These are phyloP conservation scores for Euwallacea similis DNA, from an alignment of 1,140 invertebrate species.

Conservation along the genomic window DNA sequence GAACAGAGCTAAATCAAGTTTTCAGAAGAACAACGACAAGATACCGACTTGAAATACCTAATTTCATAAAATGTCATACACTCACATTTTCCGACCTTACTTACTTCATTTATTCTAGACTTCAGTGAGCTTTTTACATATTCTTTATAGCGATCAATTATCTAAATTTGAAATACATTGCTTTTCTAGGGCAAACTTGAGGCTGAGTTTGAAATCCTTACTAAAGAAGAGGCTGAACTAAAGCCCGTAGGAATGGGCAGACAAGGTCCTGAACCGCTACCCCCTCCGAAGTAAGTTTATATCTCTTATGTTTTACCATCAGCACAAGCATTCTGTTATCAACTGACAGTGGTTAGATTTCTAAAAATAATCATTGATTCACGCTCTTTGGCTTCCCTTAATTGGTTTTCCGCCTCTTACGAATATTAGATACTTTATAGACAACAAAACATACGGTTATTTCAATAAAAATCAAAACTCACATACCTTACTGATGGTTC, in stretches of 20 bases:
- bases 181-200: constrained; percentile 64
- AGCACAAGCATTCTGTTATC: too few species aligned
- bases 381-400: background rate
- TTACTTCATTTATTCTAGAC: too few species aligned
- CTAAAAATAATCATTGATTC: background rate
- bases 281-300: constrained; percentile 60
- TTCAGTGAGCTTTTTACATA: background rate
- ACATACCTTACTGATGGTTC: background rate
- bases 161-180: background rate
- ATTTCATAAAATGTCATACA: too few species aligned
- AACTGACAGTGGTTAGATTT: background rate
- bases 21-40: too few species aligned
- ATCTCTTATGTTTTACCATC: too few species aligned
- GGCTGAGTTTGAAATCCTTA: constrained; percentile 63
- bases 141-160: background rate
- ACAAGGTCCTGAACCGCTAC: constrained; percentile 61
- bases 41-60: too few species aligned
- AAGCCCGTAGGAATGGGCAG: constrained; percentile 65
- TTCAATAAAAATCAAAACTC: background rate
- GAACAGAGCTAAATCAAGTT: too few species aligned
- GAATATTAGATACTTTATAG: background rate
- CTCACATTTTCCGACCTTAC: too few species aligned
- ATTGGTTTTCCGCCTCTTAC: background rate
- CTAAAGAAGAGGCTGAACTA: constrained; percentile 59
- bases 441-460: background rate